Conservation (phyloP, 2,797 vertebrate genomes). For the Astyanax mexicanus region DNA sequence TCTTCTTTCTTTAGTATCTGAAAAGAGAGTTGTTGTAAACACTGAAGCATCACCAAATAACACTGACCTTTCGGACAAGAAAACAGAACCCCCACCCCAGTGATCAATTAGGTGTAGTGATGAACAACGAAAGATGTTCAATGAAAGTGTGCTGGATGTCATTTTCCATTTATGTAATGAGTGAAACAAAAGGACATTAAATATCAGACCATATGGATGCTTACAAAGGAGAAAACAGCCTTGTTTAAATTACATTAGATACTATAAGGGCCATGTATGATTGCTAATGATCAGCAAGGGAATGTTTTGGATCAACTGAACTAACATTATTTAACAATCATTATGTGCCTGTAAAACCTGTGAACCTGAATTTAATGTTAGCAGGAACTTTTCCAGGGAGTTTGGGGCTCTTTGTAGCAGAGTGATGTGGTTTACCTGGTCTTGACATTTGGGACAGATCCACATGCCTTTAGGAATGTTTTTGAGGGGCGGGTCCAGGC, state of each 20-base stretch:
- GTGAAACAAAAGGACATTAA: conserved; percentile 76
- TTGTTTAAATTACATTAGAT: conserved; percentile 62
- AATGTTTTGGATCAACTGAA: conserved; percentile 15
- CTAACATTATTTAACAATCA: conserved; percentile 23
- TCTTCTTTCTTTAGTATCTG: conserved; percentile 99
- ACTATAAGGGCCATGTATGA: conserved; percentile 23
- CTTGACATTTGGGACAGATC: conserved; percentile 99
- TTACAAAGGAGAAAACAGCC: conserved; percentile 83
- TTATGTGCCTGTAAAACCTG: conserved; percentile 26
- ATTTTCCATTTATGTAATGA: conserved; percentile 75
- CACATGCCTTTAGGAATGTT: conserved; percentile 99
- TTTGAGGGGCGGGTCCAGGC: conserved; percentile 99
- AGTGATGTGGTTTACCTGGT: conserved; percentile 91
- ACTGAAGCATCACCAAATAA: conserved; percentile 40
- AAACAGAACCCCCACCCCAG: conserved; percentile 43
- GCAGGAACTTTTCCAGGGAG: conserved; percentile 34
- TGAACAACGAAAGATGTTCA: conserved; percentile 70
- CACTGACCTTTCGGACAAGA: conserved; percentile 32
- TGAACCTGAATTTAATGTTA: conserved; percentile 33
- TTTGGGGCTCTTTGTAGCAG: conserved; percentile 39
- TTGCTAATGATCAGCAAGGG: conserved; percentile 21
- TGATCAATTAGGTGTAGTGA: conserved; percentile 58
- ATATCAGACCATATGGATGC: conserved; percentile 73
- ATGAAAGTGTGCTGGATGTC: conserved; percentile 76
- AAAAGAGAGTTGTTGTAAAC: conserved; percentile 67